phyloP scores from a whole-genome alignment of 2,888 invertebrate genomes.

The Ypsolopha sequella region DNA sequence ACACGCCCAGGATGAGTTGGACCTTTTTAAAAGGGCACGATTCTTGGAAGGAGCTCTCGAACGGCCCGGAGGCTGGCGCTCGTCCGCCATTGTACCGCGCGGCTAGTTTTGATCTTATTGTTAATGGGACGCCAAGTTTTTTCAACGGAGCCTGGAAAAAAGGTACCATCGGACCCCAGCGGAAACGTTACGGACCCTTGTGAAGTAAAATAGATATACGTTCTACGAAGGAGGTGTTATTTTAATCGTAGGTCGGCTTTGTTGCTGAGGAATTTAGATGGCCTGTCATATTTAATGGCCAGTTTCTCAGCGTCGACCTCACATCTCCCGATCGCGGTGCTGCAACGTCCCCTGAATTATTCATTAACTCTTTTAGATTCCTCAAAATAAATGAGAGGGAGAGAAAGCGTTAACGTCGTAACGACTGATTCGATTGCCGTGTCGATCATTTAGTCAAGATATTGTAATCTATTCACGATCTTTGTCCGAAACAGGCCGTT shows the following conservation, averaged over 20 bases:
- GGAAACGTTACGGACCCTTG: conserved; percentile 68
- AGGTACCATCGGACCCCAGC: conserved; percentile 64
- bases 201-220: conserved; percentile 65
- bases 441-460: too few relatives aligned
- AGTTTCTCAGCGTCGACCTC: conserved; percentile 39
- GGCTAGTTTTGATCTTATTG: conserved; percentile 71
- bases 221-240: conserved; percentile 69
- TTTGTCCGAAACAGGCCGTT: too few relatives aligned
- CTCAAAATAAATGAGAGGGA: background rate
- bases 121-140: conserved; percentile 70
- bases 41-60: conserved; percentile 59
- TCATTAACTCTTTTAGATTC: conserved; percentile 21
- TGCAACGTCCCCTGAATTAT: conserved; percentile 34
- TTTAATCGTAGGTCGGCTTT: conserved; percentile 66
- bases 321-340: background rate
- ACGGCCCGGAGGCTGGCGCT: conserved; percentile 50
- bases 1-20: conserved; percentile 63
- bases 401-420: background rate
- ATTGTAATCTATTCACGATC: too few relatives aligned
- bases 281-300: conserved; percentile 68
- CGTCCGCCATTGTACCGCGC: conserved; percentile 60
- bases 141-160: conserved; percentile 60
- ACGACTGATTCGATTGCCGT: background rate
- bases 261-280: conserved; percentile 67
- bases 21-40: conserved; percentile 58